Conservation (phyloP, 2,797 vertebrate genomes). For the Spondyliosoma cantharus region DNA sequence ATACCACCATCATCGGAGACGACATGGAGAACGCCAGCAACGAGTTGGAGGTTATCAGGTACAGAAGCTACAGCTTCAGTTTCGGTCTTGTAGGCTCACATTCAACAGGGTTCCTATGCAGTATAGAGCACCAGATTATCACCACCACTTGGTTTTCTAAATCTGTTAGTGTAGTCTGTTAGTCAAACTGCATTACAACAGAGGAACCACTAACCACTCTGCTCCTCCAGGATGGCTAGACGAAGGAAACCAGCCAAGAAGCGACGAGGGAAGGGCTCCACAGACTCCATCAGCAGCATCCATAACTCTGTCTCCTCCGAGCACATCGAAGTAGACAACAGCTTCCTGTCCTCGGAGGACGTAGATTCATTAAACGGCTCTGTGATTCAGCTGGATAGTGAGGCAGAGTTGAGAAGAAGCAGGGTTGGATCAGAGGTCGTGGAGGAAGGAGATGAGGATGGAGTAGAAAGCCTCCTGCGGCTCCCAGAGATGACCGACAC, state of each 20-base stretch:
- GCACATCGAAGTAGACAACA: conserved; percentile 65
- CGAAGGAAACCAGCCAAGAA: conserved; percentile 91
- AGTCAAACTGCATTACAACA: neutral
- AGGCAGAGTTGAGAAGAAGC: conserved; percentile 63
- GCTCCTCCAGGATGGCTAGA: conserved; percentile 87
- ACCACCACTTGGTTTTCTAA: no score
- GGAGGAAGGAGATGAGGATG: conserved; percentile 66
- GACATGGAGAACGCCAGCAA: conserved; percentile 80
- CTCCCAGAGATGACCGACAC: conserved; percentile 94
- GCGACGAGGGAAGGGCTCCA: conserved; percentile 86
- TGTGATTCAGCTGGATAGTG: conserved; percentile 44
- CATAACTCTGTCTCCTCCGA: conserved; percentile 78
- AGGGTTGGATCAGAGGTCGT: conserved; percentile 57
- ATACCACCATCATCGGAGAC: conserved; percentile 63
- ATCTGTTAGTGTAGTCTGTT: no score
- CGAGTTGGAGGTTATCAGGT: conserved; percentile 98
- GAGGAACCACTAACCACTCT: conserved; percentile 22
- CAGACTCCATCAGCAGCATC: conserved; percentile 77
- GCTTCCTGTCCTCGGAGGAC: conserved; percentile 43
- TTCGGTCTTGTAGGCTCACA: neutral
- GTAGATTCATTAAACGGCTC: conserved; percentile 60
- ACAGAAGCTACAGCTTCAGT: neutral
- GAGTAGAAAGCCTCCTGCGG: conserved; percentile 81
- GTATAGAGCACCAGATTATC: no score
- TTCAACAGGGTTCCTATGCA: neutral